phyloP scores from a whole-genome alignment of 2,113 vertebrate species.

The Petrocephalus zakoni region DNA sequence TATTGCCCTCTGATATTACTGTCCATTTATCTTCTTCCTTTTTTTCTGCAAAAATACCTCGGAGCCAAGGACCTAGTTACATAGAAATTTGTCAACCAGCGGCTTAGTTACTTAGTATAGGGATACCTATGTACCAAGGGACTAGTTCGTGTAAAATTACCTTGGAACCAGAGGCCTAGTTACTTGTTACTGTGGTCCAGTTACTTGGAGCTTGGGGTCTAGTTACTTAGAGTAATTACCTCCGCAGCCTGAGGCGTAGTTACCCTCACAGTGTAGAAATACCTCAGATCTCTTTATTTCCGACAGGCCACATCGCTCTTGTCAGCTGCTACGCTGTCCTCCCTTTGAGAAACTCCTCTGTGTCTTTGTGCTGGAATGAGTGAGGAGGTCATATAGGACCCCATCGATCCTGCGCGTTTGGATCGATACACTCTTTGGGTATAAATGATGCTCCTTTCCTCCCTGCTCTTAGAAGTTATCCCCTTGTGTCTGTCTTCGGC shows the following conservation, averaged over 20 bases:
- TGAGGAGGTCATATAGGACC: constrained; percentile 34
- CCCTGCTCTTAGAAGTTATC: background rate
- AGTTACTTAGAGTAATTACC: background rate
- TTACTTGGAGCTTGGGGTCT: background rate
- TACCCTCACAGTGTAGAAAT: background rate
- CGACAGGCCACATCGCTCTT: constrained; percentile 14
- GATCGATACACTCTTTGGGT: constrained; percentile 43
- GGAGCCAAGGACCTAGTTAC: background rate
- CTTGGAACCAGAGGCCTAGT: background rate
- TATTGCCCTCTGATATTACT: background rate
- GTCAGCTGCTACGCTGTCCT: background rate
- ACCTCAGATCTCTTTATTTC: background rate
- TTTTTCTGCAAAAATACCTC: background rate
- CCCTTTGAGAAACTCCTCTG: constrained; percentile 17
- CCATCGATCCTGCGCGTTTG: constrained; percentile 30
- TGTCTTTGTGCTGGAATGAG: constrained; percentile 29
- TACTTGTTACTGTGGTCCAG: background rate
- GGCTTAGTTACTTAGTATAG: background rate
- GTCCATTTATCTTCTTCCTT: background rate
- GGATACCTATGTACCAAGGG: background rate
- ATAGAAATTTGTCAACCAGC: background rate
- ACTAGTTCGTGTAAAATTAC: background rate
- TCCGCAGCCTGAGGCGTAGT: background rate
- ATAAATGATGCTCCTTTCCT: background rate
- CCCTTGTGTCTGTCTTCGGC: background rate